Evolutionary conservation across 2,797 vertebrate genomes (phyloP).

Genomic region (Petrocephalus schoutedeni): DNA sequence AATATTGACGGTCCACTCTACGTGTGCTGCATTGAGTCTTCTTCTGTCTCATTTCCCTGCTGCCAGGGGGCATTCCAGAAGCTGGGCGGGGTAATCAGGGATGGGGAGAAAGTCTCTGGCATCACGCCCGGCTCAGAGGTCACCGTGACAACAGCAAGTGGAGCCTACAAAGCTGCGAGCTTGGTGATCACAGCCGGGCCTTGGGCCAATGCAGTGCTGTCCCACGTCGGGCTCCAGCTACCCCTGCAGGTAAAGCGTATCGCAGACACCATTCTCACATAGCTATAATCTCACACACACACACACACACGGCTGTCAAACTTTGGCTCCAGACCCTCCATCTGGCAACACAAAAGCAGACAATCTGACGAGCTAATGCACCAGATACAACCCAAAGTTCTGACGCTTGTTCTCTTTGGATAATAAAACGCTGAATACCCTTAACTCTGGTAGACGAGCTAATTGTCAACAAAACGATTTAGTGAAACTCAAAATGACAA

Average conservation of each 20-base stretch:
- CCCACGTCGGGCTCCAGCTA: constrained; percentile 63
- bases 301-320: background rate
- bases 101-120: constrained; percentile 71
- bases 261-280: background rate
- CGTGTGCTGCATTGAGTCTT: background rate
- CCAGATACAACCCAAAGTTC: background rate
- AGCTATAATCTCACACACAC: background rate
- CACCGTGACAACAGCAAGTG: constrained; percentile 61
- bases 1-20: background rate
- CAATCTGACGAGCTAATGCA: background rate
- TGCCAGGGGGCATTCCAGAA: constrained; percentile 64
- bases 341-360: background rate
- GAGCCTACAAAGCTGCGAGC: constrained; percentile 64
- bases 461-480: background rate
- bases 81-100: constrained; percentile 66
- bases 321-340: background rate
- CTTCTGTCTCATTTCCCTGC: background rate
- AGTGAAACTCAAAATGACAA: background rate
- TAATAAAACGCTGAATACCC: background rate
- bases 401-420: background rate
- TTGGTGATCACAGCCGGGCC: constrained; percentile 78
- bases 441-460: background rate
- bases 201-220: constrained; percentile 73
- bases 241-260: constrained; percentile 74
- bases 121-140: constrained; percentile 69